A percentile compares a stretch with the other conserved stretches of the same genome.
Evolutionary conservation across 1,140 invertebrate genomes (phyloP).

Genomic region (Ceratina australensis): DNA sequence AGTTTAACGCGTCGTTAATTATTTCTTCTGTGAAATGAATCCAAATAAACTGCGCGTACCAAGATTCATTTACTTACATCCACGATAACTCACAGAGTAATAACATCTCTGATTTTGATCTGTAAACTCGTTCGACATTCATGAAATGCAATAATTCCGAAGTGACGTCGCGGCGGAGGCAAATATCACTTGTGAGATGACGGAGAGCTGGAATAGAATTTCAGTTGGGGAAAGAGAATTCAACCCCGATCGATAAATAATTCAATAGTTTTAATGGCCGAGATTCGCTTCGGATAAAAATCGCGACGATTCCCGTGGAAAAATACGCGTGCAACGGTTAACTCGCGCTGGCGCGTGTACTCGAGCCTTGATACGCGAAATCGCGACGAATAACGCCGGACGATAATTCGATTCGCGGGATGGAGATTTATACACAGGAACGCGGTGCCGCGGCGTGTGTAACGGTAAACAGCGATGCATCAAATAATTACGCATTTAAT

Average conservation of each 20-base stretch:
- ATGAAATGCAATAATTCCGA: constrained; percentile 5
- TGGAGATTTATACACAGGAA: neutral
- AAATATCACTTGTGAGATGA: neutral
- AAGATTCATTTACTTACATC: neutral
- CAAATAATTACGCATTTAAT: constrained; percentile 30
- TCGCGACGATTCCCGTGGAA: neutral
- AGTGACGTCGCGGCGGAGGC: neutral
- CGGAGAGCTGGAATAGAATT: no score
- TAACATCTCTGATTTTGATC: no score
- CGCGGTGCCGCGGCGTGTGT: neutral
- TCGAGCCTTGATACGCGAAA: neutral
- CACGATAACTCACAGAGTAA: neutral
- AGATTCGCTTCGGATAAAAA: constrained; percentile 10
- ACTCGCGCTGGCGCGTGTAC: neutral
- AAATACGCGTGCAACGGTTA: neutral
- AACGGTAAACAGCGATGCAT: constrained; percentile 13
- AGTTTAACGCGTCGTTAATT: neutral
- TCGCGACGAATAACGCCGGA: constrained; percentile 24
- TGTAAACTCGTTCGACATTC: no score
- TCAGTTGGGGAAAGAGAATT: neutral
- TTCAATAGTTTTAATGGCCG: constrained; percentile 25
- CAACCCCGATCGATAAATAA: constrained; percentile 23
- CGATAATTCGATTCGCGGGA: constrained; percentile 32
- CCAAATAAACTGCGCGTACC: no score
- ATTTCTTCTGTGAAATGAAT: neutral